A percentile compares a stretch with the other conserved stretches of the same genome.
These are phyloP conservation scores for Sphaeridia pumilis DNA, from an alignment of 2,888 invertebrate genomes.

Conservation along the genomic window DNA sequence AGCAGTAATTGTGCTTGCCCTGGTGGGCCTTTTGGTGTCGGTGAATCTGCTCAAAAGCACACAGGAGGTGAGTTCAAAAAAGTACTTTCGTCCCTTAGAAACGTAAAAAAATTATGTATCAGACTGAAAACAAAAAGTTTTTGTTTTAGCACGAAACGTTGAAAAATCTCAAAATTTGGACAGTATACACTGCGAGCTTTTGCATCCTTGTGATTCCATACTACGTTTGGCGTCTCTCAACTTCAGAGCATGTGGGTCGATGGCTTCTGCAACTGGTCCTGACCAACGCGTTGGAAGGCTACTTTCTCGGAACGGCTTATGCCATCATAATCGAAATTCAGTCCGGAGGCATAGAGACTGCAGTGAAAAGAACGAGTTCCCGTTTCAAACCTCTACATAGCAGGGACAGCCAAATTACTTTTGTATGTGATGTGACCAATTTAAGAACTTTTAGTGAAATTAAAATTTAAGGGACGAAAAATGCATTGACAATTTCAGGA, in stretches of 20 bases:
- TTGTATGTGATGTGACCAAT: constrained; percentile 12
- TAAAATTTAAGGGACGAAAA: constrained; percentile 7
- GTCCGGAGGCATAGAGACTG: background rate
- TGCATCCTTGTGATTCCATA: constrained; percentile 12
- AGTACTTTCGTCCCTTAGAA: too few species aligned
- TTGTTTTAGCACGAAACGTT: constrained; percentile 9
- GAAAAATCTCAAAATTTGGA: constrained; percentile 8
- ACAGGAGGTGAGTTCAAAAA: constrained; percentile 5
- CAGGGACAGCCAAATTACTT: constrained; percentile 15
- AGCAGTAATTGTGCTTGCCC: constrained; percentile 7
- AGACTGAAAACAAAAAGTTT: background rate
- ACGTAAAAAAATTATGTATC: background rate
- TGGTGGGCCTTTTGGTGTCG: constrained; percentile 8
- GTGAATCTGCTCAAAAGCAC: constrained; percentile 10
- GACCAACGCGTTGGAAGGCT: constrained; percentile 12
- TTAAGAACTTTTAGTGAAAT: constrained; percentile 12
- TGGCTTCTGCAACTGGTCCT: constrained; percentile 12
- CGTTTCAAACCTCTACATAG: constrained; percentile 4
- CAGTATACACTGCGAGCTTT: constrained; percentile 8
- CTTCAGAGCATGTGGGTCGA: constrained; percentile 12
- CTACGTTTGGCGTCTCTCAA: constrained; percentile 14
- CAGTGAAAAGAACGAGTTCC: constrained; percentile 4
- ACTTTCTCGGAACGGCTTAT: constrained; percentile 12
- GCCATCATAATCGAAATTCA: constrained; percentile 10
- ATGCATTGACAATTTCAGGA: too few species aligned